Conservation (phyloP, 2,113 vertebrate species). For the Sisor rabdophorus region DNA sequence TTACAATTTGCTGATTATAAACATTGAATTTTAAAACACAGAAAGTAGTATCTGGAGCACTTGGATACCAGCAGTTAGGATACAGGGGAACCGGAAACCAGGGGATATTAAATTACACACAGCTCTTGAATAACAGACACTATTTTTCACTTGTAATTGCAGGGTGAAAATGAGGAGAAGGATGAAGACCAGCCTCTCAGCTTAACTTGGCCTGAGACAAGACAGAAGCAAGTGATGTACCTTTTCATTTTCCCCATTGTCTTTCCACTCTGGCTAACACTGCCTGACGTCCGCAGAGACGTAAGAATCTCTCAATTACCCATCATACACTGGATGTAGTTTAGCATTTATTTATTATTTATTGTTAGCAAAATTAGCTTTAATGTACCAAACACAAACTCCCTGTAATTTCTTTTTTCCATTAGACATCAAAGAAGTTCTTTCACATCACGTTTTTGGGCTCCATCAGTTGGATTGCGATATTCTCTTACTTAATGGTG, state of each 20-base stretch:
- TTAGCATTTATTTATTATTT: neutral
- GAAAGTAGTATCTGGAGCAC: too few species aligned
- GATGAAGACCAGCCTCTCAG: slow-evolving; percentile 89
- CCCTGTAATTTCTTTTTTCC: slow-evolving; percentile 49
- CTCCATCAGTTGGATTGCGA: slow-evolving; percentile 87
- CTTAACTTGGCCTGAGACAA: slow-evolving; percentile 85
- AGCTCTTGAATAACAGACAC: too few species aligned
- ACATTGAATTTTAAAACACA: neutral
- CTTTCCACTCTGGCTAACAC: slow-evolving; percentile 84
- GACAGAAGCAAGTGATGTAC: slow-evolving; percentile 81
- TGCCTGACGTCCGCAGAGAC: slow-evolving; percentile 90
- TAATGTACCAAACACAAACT: neutral
- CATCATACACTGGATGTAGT: neutral
- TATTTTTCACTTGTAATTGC: neutral
- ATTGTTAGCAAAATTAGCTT: neutral
- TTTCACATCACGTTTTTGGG: slow-evolving; percentile 90
- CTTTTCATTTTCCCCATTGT: slow-evolving; percentile 87
- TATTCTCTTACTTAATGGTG: slow-evolving; percentile 97
- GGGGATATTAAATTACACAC: too few species aligned
- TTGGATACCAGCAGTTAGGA: too few species aligned
- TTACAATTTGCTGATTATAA: neutral
- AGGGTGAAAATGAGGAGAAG: slow-evolving; percentile 71
- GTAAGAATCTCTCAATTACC: slow-evolving; percentile 43
- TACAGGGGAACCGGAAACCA: too few species aligned
- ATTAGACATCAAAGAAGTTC: slow-evolving; percentile 79